Evolutionary conservation across 2,113 vertebrate genomes (phyloP).

Genomic region (Hippopotamus amphibius): DNA sequence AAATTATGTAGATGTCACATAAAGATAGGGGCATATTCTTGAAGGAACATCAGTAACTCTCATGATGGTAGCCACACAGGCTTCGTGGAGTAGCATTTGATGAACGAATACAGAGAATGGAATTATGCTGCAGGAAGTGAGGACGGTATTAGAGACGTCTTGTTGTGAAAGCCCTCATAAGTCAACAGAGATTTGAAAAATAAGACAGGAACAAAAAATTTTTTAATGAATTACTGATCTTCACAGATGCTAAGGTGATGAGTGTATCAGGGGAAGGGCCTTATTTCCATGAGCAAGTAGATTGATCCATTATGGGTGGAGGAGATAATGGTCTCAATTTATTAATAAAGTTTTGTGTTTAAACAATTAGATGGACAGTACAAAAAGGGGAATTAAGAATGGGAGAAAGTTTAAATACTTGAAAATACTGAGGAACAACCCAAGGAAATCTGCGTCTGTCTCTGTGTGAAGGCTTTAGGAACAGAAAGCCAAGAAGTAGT

Average conservation of each 20-base stretch:
- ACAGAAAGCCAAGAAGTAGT: background rate
- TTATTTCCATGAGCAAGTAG: background rate
- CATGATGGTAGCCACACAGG: background rate
- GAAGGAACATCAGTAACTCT: background rate
- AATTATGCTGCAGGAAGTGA: background rate
- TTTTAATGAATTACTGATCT: background rate
- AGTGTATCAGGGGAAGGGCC: background rate
- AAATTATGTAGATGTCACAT: background rate
- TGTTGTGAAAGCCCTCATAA: background rate
- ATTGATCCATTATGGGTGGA: background rate
- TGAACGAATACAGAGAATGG: background rate
- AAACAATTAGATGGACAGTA: background rate
- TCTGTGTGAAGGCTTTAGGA: background rate
- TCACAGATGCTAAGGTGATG: background rate
- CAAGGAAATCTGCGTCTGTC: background rate
- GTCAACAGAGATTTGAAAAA: background rate
- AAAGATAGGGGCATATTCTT: background rate
- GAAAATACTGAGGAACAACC: background rate
- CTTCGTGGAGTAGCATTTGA: background rate
- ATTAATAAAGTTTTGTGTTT: background rate
- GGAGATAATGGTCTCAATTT: background rate
- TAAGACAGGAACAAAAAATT: background rate
- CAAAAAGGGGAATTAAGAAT: background rate
- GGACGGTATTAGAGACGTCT: background rate
- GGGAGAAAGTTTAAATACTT: constrained; percentile 5